Evolutionary conservation across 2,888 invertebrate species (phyloP), one percentile per base, ranked within the genome.

Genomic region (Acleris sparsana): DNA sequence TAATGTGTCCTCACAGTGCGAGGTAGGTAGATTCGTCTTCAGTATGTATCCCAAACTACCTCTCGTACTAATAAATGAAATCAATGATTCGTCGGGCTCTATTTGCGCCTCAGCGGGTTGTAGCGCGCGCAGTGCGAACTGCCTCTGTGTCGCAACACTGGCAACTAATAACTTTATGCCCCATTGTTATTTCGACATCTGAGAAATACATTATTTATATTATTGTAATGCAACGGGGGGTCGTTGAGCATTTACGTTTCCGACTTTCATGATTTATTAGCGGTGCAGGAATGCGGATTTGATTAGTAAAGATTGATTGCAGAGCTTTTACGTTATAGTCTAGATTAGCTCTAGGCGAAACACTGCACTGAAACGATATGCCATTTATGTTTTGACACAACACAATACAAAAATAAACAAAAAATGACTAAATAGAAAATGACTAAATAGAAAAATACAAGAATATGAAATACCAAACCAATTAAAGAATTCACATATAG

Each of bases 151-250:
- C 58, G 73, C 71, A 74, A 76, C 70, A 53, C 53, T 63, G 60
- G 67, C 62, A 72, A 69, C 72, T 71, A 72, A 74, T 74, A 73
- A 73, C 72, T 73, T 71, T 71, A 71, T 69, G 69, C 70, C 65
- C 72, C 68, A 73, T 75, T 73, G 73, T 73, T 69, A 67, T 70
- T 71, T 76, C 79, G 72, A 76, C 75, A 80, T 71, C 70, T 72
- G 73, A 73, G 75, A 77, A 76, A 75, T 75, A 76, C 68, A 75
- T 72, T 71, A 71, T 70, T 69, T 71, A 69, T 64, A 64, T 69
- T 67, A 64, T 63, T 67, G 48, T 57, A 58, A 33, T 62, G 43
- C 67, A 44, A 53, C 62, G 61, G 62, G 67, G 67, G 62, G 62
- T 52, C 56, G 61, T 22, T 62, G 66, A 57, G 53, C 67, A 67